Evolutionary conservation across 2,113 vertebrate species (phyloP).

Genomic region (Jacana jacana): DNA sequence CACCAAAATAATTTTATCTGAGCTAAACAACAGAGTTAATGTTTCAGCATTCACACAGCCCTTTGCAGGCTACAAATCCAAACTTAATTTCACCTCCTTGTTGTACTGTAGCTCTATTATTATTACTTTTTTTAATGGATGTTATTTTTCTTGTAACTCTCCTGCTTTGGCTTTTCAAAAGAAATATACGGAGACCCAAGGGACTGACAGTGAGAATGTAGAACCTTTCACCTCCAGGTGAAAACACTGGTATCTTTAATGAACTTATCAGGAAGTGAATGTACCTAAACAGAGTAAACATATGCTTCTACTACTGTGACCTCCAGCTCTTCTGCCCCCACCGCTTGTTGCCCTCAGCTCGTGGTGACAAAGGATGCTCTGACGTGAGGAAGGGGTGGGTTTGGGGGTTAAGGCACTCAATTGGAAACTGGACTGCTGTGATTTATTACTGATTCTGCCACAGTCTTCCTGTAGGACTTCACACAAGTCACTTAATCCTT

Average conservation of each 20-base stretch:
- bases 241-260: not conserved
- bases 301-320: not conserved
- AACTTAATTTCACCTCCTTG: conserved; percentile 40
- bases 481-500: not conserved
- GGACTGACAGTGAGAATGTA: not conserved
- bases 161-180: conserved; percentile 33
- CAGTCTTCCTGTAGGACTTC: not conserved
- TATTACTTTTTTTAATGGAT: conserved; percentile 12
- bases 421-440: not conserved
- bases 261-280: not conserved
- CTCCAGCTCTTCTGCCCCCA: not conserved
- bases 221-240: conserved; percentile 15
- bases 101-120: conserved; percentile 33
- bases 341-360: not conserved
- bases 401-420: not conserved
- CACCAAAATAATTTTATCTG: conserved; percentile 57
- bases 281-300: not conserved
- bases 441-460: not conserved
- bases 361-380: not conserved
- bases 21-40: conserved; percentile 65
- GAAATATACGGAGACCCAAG: not conserved
- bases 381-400: not conserved
- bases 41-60: conserved; percentile 31
- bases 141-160: conserved; percentile 27
- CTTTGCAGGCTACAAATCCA: conserved; percentile 40